Percentiles rank a stretch among this genome's conserved stretches.
Conservation (phyloP, 2,888 invertebrate species). For the Idaea aversata region DNA sequence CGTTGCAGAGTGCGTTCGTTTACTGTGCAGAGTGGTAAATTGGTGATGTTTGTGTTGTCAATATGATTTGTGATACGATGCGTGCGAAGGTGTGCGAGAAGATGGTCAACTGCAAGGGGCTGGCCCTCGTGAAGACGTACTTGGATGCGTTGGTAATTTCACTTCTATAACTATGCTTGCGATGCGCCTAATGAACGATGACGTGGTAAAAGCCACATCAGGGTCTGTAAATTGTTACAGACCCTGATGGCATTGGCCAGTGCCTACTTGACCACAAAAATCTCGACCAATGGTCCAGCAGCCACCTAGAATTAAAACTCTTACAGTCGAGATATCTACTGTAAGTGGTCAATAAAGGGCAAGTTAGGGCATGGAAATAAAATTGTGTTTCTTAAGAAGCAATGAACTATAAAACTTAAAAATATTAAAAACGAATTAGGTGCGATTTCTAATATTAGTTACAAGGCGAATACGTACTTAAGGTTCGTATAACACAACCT, state of each 20-base stretch:
- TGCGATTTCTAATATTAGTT: background rate
- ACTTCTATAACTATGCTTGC: background rate
- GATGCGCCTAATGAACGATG: background rate
- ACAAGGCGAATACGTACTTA: background rate
- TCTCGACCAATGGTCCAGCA: too few relatives aligned
- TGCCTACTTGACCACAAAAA: too few relatives aligned
- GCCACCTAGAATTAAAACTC: background rate
- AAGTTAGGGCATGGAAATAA: background rate
- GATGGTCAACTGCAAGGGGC: slow-evolving; percentile 64
- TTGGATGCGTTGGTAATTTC: slow-evolving; percentile 62
- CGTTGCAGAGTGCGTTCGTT: slow-evolving; percentile 43
- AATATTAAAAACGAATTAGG: background rate
- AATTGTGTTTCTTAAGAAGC: background rate
- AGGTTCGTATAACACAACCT: background rate
- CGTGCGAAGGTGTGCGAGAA: slow-evolving; percentile 69
- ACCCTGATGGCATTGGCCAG: too few relatives aligned
- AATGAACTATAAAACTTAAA: background rate
- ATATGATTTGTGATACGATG: slow-evolving; percentile 69
- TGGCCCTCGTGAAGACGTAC: slow-evolving; percentile 66
- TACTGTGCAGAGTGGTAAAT: slow-evolving; percentile 34
- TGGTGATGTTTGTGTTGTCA: slow-evolving; percentile 37
- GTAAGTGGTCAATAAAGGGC: background rate
- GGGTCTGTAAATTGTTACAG: too few relatives aligned
- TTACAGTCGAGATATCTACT: background rate
- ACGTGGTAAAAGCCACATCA: too few relatives aligned